phyloP scores from a whole-genome alignment of 2,113 vertebrate species.

The Bambusicola thoracicus region DNA sequence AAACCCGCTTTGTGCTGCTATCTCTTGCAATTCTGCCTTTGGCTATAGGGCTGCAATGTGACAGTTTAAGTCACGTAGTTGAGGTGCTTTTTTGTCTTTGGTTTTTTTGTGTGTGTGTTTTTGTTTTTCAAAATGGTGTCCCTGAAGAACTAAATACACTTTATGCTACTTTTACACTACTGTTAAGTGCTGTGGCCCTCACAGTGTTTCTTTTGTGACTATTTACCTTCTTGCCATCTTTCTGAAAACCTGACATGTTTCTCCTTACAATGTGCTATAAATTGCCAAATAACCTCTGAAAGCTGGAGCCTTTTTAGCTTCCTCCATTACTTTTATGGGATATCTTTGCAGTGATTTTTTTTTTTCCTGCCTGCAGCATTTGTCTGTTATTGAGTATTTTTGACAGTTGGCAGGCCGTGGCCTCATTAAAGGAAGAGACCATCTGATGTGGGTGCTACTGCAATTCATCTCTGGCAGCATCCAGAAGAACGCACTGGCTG shows the following conservation, averaged over 20 bases:
- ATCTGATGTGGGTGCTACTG: constrained; percentile 98
- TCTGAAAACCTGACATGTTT: neutral
- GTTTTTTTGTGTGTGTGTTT: neutral
- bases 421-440: constrained; percentile 97
- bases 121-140: neutral
- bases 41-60: neutral
- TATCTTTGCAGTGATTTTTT: neutral
- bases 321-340: neutral
- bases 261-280: neutral
- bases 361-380: neutral
- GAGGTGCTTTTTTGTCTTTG: neutral
- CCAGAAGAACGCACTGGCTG: constrained; percentile 95
- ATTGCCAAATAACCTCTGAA: neutral
- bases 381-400: constrained; percentile 42
- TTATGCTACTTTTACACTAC: no score
- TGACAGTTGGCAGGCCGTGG: constrained; percentile 94
- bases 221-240: neutral
- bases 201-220: neutral
- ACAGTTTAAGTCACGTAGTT: neutral
- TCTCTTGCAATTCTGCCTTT: neutral
- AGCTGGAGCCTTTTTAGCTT: neutral
- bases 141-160: neutral
- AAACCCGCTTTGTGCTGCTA: neutral
- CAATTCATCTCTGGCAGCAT: constrained; percentile 99
- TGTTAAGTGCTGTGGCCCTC: neutral